Conservation (phyloP, 2,113 vertebrate species). For the Xiphias gladius region DNA sequence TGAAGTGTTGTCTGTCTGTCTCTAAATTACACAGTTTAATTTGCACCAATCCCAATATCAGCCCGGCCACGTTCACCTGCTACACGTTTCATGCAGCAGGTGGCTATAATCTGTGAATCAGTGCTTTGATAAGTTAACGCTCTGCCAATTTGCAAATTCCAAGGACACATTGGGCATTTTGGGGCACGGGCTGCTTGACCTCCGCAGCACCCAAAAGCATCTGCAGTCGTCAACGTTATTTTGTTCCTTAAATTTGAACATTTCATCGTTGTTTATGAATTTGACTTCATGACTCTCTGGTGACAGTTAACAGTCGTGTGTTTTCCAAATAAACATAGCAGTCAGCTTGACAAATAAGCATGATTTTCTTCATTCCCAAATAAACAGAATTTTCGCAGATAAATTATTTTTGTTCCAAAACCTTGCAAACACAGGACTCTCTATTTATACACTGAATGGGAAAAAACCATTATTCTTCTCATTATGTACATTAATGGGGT, state of each 20-base stretch:
- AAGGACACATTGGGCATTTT: slow-evolving; percentile 34
- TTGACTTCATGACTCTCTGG: neutral
- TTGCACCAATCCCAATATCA: neutral
- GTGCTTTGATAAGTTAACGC: slow-evolving; percentile 21
- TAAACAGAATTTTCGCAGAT: neutral
- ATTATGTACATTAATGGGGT: neutral
- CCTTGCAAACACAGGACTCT: neutral
- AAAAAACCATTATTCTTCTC: neutral
- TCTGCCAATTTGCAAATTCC: slow-evolving; percentile 24
- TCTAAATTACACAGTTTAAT: neutral
- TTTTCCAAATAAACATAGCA: neutral
- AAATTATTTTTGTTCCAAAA: neutral
- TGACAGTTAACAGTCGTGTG: neutral
- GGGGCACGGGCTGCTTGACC: neutral
- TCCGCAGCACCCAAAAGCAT: slow-evolving; percentile 32
- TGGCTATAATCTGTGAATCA: slow-evolving; percentile 35
- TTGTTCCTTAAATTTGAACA: neutral
- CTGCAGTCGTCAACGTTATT: neutral
- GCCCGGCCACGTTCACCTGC: slow-evolving; percentile 8
- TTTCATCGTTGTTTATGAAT: neutral
- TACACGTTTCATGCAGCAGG: slow-evolving; percentile 15
- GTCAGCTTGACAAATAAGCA: neutral
- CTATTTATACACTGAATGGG: neutral
- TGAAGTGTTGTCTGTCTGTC: neutral
- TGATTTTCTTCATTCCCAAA: neutral